Percentiles rank a stretch among this genome's conserved stretches.
Evolutionary conservation across 2,888 invertebrate species (phyloP).

Genomic region (Caenorhabditis zanzibari): DNA sequence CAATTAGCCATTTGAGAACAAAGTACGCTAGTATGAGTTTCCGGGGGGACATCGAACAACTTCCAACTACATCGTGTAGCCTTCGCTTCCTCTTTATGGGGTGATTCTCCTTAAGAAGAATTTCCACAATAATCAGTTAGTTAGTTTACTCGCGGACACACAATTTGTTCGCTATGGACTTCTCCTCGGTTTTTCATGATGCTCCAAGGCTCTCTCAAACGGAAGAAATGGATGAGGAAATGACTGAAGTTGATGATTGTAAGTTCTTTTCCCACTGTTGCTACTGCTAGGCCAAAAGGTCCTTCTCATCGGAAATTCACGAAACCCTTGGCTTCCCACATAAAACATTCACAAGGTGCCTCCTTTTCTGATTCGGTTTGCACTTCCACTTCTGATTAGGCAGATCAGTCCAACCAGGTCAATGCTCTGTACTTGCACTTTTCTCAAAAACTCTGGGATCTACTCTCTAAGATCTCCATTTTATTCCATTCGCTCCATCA

Average conservation of each 20-base stretch:
- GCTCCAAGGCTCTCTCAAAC: constrained; percentile 23
- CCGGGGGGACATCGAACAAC: constrained; percentile 33
- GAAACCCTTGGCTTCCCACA: neutral
- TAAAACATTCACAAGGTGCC: neutral
- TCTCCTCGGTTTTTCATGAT: constrained; percentile 27
- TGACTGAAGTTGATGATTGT: constrained; percentile 45
- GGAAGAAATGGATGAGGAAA: constrained; percentile 40
- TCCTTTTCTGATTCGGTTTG: neutral
- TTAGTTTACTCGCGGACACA: neutral
- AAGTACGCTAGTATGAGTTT: constrained; percentile 20
- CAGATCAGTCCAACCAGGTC: too few relatives aligned
- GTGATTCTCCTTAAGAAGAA: constrained; percentile 18
- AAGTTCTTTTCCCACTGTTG: neutral
- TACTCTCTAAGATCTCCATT: neutral
- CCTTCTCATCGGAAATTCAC: constrained; percentile 2
- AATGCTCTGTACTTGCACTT: too few relatives aligned
- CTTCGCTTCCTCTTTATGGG: constrained; percentile 25
- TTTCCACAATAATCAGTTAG: constrained; percentile 26
- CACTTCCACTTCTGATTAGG: too few relatives aligned
- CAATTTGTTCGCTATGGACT: constrained; percentile 20
- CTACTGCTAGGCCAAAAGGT: too few relatives aligned
- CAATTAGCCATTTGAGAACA: constrained; percentile 40
- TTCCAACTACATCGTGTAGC: constrained; percentile 31
- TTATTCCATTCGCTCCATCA: constrained; percentile 1
- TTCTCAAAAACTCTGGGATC: neutral